Percentiles rank a stretch among this genome's conserved stretches.
These are phyloP conservation scores for Zaprionus lineosus DNA, from an alignment of 2,888 invertebrate species.

Conservation along the genomic window DNA sequence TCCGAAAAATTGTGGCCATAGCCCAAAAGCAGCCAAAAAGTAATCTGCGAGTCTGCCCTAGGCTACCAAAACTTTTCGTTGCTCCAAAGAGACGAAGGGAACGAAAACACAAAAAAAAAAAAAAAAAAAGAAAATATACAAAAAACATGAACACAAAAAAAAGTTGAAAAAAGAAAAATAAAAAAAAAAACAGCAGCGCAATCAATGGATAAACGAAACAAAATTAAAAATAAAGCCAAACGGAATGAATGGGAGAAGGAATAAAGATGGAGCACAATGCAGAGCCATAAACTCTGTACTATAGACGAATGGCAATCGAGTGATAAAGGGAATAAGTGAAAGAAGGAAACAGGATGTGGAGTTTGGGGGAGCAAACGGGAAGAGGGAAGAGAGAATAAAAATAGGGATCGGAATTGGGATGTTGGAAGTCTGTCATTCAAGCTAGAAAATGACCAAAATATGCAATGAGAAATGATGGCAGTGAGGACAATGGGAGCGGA, in stretches of 20 bases:
- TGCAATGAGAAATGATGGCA: constrained; percentile 45
- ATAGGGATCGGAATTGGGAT: background rate
- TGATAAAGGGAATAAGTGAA: too few species aligned
- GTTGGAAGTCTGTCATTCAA: constrained; percentile 49
- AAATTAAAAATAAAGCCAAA: constrained; percentile 33
- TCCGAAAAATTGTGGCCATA: constrained; percentile 31
- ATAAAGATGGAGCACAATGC: constrained; percentile 37
- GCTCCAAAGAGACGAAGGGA: constrained; percentile 15
- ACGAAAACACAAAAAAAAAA: constrained; percentile 2
- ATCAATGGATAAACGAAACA: constrained; percentile 43
- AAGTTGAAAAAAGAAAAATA: constrained; percentile 23
- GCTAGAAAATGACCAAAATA: constrained; percentile 55
- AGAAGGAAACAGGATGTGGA: too few species aligned
- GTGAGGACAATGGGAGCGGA: constrained; percentile 36
- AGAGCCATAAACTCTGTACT: constrained; percentile 53
- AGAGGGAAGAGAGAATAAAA: constrained; percentile 22
- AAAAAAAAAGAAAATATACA: constrained; percentile 5
- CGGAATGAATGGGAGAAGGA: background rate
- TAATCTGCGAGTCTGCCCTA: constrained; percentile 69
- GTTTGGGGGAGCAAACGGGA: too few species aligned
- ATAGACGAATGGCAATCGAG: constrained; percentile 35
- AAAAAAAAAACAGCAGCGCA: constrained; percentile 34
- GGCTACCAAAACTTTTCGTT: constrained; percentile 62
- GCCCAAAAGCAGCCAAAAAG: constrained; percentile 50
- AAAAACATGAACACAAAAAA: background rate